These are phyloP conservation scores for Apis cerana DNA, from an alignment of 1,140 invertebrate species.

Conservation along the genomic window DNA sequence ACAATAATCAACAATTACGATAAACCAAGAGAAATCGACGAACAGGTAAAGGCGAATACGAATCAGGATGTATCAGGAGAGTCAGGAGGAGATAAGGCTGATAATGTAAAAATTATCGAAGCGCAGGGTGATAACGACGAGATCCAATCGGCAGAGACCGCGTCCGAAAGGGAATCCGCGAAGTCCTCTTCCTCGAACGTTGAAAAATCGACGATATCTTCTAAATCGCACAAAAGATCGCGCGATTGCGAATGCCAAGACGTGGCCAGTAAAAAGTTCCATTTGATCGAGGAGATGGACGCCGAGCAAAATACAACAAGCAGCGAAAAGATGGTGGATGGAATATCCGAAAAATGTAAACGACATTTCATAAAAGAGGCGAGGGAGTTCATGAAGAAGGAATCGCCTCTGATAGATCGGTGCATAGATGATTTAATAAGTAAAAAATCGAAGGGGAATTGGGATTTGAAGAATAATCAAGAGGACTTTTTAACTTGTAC, in stretches of 20 bases:
- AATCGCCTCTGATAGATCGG: conserved; percentile 49
- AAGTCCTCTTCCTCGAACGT: too few species aligned
- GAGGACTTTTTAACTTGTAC: conserved; percentile 10
- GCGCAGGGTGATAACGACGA: background rate
- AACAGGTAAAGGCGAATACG: background rate
- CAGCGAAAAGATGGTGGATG: background rate
- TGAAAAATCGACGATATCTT: background rate
- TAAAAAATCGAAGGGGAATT: background rate
- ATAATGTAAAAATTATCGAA: too few species aligned
- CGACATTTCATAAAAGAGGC: conserved; percentile 43
- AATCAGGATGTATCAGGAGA: too few species aligned
- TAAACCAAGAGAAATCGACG: background rate
- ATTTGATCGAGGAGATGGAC: conserved; percentile 28
- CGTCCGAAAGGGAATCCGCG: background rate
- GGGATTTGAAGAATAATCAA: background rate
- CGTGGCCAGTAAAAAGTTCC: conserved; percentile 35
- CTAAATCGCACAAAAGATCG: conserved; percentile 39
- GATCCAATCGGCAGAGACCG: too few species aligned
- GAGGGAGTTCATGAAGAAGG: conserved; percentile 35
- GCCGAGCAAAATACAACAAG: background rate
- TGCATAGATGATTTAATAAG: conserved; percentile 53
- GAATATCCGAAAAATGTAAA: conserved; percentile 38
- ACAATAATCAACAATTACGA: conserved; percentile 35
- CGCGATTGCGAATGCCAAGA: conserved; percentile 17
- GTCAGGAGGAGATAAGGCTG: too few species aligned